These are phyloP conservation scores for Beris chalybata DNA, from an alignment of 2,888 invertebrate genomes.

Conservation along the genomic window DNA sequence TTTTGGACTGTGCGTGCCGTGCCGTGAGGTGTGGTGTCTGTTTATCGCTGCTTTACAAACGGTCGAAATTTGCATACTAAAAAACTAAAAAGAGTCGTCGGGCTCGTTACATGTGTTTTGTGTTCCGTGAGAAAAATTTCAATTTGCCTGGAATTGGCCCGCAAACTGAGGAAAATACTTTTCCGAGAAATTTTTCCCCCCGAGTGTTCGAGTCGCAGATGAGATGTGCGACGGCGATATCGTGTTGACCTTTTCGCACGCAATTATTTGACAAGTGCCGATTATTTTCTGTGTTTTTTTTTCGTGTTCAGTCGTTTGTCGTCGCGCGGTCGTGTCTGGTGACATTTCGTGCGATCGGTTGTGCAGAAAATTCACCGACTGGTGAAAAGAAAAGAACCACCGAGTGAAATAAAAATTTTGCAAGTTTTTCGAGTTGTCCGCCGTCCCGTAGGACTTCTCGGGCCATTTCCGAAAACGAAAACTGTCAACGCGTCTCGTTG, in stretches of 20 bases:
- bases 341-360: too few relatives aligned
- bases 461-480: not conserved
- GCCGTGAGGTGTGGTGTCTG: not conserved
- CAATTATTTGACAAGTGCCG: constrained; percentile 16
- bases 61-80: not conserved
- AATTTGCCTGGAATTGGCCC: too few relatives aligned
- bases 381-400: too few relatives aligned
- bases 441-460: too few relatives aligned
- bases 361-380: too few relatives aligned
- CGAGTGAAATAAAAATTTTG: too few relatives aligned
- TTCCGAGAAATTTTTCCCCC: not conserved
- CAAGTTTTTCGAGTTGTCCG: too few relatives aligned
- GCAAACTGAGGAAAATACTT: not conserved
- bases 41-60: constrained; percentile 4
- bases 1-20: not conserved
- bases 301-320: not conserved
- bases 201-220: not conserved
- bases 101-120: too few relatives aligned
- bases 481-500: constrained; percentile 13
- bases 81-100: not conserved
- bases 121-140: not conserved
- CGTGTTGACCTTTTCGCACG: constrained; percentile 1
- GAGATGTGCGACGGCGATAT: not conserved
- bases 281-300: constrained; percentile 3
- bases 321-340: too few relatives aligned